Evolutionary conservation across 2,888 invertebrate genomes (phyloP).

Genomic region (Nezara viridula): DNA sequence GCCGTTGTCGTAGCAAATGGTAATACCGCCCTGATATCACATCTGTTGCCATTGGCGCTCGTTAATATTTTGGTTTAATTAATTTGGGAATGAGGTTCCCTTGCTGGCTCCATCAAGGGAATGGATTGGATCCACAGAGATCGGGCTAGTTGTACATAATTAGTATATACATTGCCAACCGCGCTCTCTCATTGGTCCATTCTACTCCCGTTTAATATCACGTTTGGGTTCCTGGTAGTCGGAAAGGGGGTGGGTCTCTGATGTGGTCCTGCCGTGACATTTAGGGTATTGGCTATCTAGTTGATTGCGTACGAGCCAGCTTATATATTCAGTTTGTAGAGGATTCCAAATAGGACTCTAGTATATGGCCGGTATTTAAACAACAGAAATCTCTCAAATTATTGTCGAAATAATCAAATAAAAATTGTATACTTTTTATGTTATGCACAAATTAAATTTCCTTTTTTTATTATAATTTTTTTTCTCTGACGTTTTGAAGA

Average conservation of each 20-base stretch:
- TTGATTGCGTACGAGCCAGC: no score
- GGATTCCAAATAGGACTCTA: no score
- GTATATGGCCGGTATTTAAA: no score
- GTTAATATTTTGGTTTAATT: conserved; percentile 39
- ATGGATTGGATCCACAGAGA: not conserved
- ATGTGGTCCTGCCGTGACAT: not conserved
- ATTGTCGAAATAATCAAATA: no score
- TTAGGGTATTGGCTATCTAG: not conserved
- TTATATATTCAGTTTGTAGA: no score
- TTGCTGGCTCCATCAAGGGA: not conserved
- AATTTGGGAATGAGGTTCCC: not conserved
- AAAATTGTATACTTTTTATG: no score
- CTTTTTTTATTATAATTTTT: no score
- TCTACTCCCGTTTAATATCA: not conserved
- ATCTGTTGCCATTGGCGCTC: not conserved
- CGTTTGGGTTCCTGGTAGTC: not conserved
- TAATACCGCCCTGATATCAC: not conserved
- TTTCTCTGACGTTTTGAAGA: no score
- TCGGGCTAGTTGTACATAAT: not conserved
- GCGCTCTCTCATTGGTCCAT: not conserved
- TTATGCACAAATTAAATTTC: no score
- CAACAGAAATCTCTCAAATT: no score
- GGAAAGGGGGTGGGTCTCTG: not conserved
- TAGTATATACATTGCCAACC: conserved; percentile 16
- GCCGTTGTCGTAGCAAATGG: no score